A percentile compares a stretch with the other conserved stretches of the same genome.
These are phyloP conservation scores for Syngnathus floridae DNA, from an alignment of 2,113 vertebrate species.

Conservation along the genomic window DNA sequence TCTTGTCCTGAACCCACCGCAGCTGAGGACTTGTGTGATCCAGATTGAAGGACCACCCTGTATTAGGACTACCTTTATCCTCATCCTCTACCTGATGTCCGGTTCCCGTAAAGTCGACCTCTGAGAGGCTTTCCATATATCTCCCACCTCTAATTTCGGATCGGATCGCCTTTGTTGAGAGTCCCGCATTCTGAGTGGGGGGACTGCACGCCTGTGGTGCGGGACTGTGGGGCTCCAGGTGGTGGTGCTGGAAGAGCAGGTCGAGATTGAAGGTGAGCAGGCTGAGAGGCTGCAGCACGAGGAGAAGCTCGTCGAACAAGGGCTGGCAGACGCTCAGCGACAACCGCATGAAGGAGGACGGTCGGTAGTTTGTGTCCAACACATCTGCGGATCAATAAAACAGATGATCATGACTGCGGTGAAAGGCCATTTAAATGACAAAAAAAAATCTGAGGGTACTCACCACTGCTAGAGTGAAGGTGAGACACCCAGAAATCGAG, in stretches of 20 bases:
- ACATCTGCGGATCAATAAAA: constrained; percentile 72
- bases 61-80: constrained; percentile 17
- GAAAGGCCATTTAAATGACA: not conserved
- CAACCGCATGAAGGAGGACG: constrained; percentile 82
- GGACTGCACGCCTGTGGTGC: constrained; percentile 46
- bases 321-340: constrained; percentile 76
- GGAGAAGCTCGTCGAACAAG: constrained; percentile 89
- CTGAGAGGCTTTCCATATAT: constrained; percentile 55
- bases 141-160: constrained; percentile 23
- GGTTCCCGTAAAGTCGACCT: constrained; percentile 40
- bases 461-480: constrained; percentile 83
- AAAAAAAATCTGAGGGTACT: constrained; percentile 14
- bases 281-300: constrained; percentile 90
- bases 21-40: constrained; percentile 57
- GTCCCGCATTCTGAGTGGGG: constrained; percentile 39
- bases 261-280: constrained; percentile 94
- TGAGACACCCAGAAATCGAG: constrained; percentile 87
- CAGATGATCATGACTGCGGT: too few relatives aligned
- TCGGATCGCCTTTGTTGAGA: constrained; percentile 15
- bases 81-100: constrained; percentile 28
- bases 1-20: constrained; percentile 56
- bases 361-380: constrained; percentile 84
- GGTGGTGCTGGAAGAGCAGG: constrained; percentile 89
- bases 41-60: constrained; percentile 11
- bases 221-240: constrained; percentile 66